Percentiles rank a stretch among this genome's conserved stretches.
Conservation (phyloP, 2,797 vertebrate species). For the Microctenopoma lineatum region DNA sequence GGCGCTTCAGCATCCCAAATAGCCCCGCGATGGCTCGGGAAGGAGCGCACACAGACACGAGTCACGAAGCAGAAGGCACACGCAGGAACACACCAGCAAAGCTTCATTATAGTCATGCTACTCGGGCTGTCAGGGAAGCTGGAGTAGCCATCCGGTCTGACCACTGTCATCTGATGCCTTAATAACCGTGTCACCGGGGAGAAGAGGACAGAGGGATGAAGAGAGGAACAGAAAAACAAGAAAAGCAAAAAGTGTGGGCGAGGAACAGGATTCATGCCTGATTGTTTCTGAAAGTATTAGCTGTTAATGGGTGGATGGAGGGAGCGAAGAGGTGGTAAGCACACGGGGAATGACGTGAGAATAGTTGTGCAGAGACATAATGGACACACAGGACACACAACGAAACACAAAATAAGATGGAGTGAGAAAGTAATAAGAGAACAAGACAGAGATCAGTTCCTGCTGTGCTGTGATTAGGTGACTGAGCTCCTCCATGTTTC, state of each 20-base stretch:
- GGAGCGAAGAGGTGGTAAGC: slow-evolving; percentile 16
- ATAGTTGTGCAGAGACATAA: slow-evolving; percentile 37
- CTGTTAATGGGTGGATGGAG: slow-evolving; percentile 31
- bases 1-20: slow-evolving; percentile 65
- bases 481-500: slow-evolving; percentile 50
- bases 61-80: slow-evolving; percentile 2
- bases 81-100: slow-evolving; percentile 21
- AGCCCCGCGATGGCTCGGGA: slow-evolving; percentile 45
- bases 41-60: slow-evolving; percentile 17
- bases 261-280: slow-evolving; percentile 21
- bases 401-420: slow-evolving; percentile 28
- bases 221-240: slow-evolving; percentile 12
- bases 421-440: slow-evolving; percentile 20
- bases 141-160: slow-evolving; percentile 39
- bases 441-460: slow-evolving; percentile 30
- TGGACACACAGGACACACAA: slow-evolving; percentile 13
- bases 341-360: slow-evolving; percentile 36
- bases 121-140: slow-evolving; percentile 39
- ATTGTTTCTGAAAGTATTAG: slow-evolving; percentile 40
- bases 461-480: slow-evolving; percentile 59
- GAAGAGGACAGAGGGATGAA: slow-evolving; percentile 23
- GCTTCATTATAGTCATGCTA: slow-evolving; percentile 23
- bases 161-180: slow-evolving; percentile 44
- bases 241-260: slow-evolving; percentile 18
- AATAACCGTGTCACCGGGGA: slow-evolving; percentile 42